These are phyloP conservation scores for Melipona quadrifasciata DNA, from an alignment of 1,140 invertebrate genomes.

Conservation along the genomic window DNA sequence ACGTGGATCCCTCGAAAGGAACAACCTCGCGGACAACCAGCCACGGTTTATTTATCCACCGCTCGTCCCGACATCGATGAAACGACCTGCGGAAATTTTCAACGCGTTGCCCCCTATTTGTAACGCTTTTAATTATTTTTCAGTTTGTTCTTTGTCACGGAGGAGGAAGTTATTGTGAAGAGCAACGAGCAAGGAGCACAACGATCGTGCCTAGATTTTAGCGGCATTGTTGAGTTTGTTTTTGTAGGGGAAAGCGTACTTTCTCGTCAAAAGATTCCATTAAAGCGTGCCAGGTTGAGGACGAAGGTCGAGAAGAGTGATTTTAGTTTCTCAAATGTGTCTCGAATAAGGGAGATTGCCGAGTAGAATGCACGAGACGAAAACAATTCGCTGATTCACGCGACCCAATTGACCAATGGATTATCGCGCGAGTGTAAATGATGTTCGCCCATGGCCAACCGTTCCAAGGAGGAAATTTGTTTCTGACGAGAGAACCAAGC, in stretches of 20 bases:
- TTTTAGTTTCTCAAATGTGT: neutral
- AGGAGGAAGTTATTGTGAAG: neutral
- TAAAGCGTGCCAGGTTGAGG: neutral
- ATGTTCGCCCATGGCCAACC: neutral
- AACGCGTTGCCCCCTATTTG: neutral
- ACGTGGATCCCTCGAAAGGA: constrained; percentile 56
- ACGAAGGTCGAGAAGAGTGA: neutral
- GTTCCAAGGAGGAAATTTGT: neutral
- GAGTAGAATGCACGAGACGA: neutral
- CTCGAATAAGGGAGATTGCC: neutral
- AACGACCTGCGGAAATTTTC: constrained; percentile 11
- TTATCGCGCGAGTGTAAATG: neutral
- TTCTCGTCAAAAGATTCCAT: neutral
- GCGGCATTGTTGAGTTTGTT: neutral
- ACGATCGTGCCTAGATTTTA: neutral
- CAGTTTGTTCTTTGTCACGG: too few relatives aligned
- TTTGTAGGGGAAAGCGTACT: neutral
- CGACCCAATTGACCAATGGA: constrained; percentile 10
- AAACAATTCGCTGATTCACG: constrained; percentile 33
- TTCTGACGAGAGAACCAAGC: neutral
- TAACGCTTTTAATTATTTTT: neutral
- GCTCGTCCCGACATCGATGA: constrained; percentile 30
- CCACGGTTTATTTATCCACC: constrained; percentile 34
- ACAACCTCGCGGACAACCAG: constrained; percentile 39
- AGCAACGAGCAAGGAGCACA: neutral